Percentiles rank a stretch among this genome's conserved stretches.
These are phyloP conservation scores for Aselliscus stoliczkanus DNA, from an alignment of 2,797 vertebrate species.

Conservation along the genomic window DNA sequence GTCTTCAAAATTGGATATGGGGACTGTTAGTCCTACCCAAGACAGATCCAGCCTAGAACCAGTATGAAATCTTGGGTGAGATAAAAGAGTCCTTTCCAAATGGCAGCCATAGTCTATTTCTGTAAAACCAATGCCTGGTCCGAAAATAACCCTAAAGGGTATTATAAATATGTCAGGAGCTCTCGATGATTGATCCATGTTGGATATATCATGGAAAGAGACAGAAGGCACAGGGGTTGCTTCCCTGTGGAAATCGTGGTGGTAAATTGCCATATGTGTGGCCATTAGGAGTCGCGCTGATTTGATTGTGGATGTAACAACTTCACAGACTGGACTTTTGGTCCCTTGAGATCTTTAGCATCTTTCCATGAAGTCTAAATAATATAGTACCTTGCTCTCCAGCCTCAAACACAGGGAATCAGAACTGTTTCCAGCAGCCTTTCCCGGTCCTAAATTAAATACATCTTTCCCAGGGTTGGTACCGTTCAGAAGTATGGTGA, in stretches of 20 bases:
- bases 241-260: constrained; percentile 54
- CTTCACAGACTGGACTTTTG: constrained; percentile 20
- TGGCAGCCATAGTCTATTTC: constrained; percentile 36
- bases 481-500: background rate
- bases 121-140: constrained; percentile 57
- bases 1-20: background rate
- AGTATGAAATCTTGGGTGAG: background rate
- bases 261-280: constrained; percentile 42
- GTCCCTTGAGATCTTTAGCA: constrained; percentile 31
- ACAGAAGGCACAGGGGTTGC: constrained; percentile 59
- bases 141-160: constrained; percentile 64
- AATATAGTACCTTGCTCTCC: background rate
- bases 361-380: constrained; percentile 15
- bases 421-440: background rate
- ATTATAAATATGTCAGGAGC: constrained; percentile 65
- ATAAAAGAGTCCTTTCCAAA: constrained; percentile 28
- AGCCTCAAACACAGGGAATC: background rate
- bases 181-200: constrained; percentile 51
- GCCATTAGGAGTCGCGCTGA: background rate
- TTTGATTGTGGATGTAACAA: constrained; percentile 19
- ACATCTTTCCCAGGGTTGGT: background rate
- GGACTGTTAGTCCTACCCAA: background rate
- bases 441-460: background rate
- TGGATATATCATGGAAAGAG: constrained; percentile 56
- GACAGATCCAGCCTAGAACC: background rate